Percentiles rank a stretch among this genome's conserved stretches.
These are phyloP conservation scores for Germaria angustata DNA, from an alignment of 2,888 invertebrate species.

Conservation along the genomic window DNA sequence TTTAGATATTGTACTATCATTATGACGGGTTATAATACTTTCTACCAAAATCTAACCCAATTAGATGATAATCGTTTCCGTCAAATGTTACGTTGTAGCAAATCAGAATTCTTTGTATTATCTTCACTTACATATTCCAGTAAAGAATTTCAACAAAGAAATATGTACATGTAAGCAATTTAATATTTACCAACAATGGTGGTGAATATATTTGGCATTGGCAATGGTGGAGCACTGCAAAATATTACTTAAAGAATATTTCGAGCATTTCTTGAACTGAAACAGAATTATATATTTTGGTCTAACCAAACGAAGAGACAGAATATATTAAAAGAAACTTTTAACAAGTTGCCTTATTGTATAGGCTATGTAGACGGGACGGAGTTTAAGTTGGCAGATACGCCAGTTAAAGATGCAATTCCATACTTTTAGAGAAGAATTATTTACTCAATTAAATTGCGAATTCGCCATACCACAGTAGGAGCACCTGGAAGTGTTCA, in stretches of 20 bases:
- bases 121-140: not conserved
- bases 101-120: not conserved
- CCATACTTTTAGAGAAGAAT: constrained; percentile 38
- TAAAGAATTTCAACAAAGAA: not conserved
- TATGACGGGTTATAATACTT: no score
- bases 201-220: constrained; percentile 44
- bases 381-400: no score
- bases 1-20: no score
- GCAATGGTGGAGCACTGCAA: constrained; percentile 43
- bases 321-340: constrained; percentile 2
- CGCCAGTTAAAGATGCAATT: constrained; percentile 35
- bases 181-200: not conserved
- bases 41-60: no score
- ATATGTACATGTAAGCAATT: not conserved
- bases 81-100: no score
- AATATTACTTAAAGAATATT: not conserved
- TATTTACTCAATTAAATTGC: constrained; percentile 48
- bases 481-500: constrained; percentile 50
- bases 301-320: not conserved
- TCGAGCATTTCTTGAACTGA: not conserved
- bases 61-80: no score
- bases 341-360: constrained; percentile 53
- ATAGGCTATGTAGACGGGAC: no score
- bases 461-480: constrained; percentile 36
- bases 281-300: not conserved